Conservation (phyloP, 2,113 vertebrate genomes). For the Eidolon helvum region DNA sequence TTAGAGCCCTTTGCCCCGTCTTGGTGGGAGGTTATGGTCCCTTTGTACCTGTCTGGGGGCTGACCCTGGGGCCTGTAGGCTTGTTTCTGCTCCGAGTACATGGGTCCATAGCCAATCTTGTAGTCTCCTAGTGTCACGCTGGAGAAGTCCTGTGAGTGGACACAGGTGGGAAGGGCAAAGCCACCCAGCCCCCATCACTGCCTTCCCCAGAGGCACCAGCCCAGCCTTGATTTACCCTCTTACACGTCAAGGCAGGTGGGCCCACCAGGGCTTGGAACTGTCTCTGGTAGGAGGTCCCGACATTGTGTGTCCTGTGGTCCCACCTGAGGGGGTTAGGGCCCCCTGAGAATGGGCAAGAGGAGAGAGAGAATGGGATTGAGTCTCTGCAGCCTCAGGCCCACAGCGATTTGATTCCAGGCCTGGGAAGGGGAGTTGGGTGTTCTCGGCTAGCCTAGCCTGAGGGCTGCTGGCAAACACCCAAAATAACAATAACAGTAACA, state of each 20-base stretch:
- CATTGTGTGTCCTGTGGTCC: neutral
- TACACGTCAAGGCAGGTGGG: constrained; percentile 46
- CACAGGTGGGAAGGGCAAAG: neutral
- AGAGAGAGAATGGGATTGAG: no score
- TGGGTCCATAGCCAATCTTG: neutral
- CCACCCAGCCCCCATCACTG: no score
- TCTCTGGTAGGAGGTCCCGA: constrained; percentile 50
- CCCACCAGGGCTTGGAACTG: constrained; percentile 48
- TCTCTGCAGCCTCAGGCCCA: neutral
- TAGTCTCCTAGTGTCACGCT: constrained; percentile 34
- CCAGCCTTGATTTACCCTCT: constrained; percentile 52
- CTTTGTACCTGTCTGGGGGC: constrained; percentile 52
- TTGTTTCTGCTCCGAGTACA: constrained; percentile 41
- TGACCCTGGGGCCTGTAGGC: neutral
- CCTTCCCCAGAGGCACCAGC: neutral
- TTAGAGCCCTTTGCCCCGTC: neutral
- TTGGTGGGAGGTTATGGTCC: neutral
- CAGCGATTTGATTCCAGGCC: neutral
- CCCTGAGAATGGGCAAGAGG: neutral
- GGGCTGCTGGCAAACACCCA: neutral
- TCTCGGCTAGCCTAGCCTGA: neutral
- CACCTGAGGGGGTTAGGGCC: constrained; percentile 33
- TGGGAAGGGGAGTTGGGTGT: neutral
- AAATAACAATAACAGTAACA: neutral
- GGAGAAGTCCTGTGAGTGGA: constrained; percentile 38